These are phyloP conservation scores for Drosophila paranaensis DNA, from an alignment of 2,888 invertebrate species.

Conservation along the genomic window DNA sequence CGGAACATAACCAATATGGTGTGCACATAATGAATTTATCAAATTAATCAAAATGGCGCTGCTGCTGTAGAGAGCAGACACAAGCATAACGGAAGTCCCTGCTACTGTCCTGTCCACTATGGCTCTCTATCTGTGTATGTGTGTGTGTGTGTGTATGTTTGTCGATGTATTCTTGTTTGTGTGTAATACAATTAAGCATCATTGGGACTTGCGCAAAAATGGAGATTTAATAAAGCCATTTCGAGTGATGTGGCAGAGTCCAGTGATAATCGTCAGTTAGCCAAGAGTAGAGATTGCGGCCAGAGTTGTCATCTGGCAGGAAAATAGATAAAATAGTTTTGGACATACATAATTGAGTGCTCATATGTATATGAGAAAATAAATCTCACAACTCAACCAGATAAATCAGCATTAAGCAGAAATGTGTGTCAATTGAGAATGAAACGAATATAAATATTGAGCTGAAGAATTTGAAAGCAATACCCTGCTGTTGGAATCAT, in stretches of 20 bases:
- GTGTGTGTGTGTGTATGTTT: constrained; percentile 11
- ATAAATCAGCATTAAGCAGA: neutral
- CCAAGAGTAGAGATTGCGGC: constrained; percentile 24
- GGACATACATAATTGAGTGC: neutral
- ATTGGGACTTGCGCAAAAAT: constrained; percentile 62
- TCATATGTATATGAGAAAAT: neutral
- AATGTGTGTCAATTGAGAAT: neutral
- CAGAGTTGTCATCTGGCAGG: constrained; percentile 34
- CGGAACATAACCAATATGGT: constrained; percentile 75
- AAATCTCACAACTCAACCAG: neutral
- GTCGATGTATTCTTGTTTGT: constrained; percentile 18
- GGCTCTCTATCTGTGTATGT: constrained; percentile 8
- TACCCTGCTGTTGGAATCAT: neutral
- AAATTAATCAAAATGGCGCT: constrained; percentile 79
- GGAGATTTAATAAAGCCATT: constrained; percentile 80
- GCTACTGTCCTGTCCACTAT: constrained; percentile 27
- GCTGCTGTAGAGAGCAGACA: constrained; percentile 48
- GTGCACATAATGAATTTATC: constrained; percentile 82
- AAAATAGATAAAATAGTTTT: neutral
- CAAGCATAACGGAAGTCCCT: constrained; percentile 57
- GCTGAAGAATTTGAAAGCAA: neutral
- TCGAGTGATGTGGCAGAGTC: constrained; percentile 43
- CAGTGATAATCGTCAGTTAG: constrained; percentile 64
- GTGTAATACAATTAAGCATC: constrained; percentile 73
- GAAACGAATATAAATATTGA: neutral